Base-by-base conservation (phyloP, 2,113 vertebrate genomes). In the Sula dactylatra region DNA sequence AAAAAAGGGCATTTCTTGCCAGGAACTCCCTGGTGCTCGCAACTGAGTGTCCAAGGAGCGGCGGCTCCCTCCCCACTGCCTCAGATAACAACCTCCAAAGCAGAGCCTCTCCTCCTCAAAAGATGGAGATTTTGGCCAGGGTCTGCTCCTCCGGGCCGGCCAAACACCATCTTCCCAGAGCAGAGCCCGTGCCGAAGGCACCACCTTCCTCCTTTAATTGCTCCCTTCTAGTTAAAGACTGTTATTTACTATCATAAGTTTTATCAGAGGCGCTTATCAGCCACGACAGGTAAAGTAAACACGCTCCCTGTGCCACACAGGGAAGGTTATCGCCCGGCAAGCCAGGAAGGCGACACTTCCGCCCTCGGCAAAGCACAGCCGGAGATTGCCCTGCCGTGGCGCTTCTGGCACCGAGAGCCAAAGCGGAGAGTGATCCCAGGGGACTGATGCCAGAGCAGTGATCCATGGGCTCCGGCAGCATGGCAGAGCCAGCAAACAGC, bases 221-320 rank as follows among this genome's bases (percentile, higher is more conserved):
- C 74, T 65, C 24, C 19, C 19, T 6, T 49, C 45, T 42, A 5
- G 0, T 58, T 52, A 38, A 19, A 70, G 85, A 73, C 13, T 1
- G 9, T 67, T 96, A 91, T 94, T 90, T 91, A 59, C 83, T 70
- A 14, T 13, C 6, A 9, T 5, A 65, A 67, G 52, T 58, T 27
- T 96, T 97, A 97, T 97, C 97, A 54, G 74, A 70, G 45, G 54
- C 1, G 13, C 65, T 97, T 97, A 97, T 97, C 97, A 4, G 65
- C 61, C 4, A 3, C 1, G 0, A n/a, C 45, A 67, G 70, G 73
- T 14, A 86, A 90, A 96, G 86, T 13, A 94, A 96, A 97, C 88
- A 96, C 0, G 0, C 54, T 88, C 70, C 32, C 69, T 20, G 36
- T 0, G 24, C 94, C 3, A 3, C 9, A 0, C 27, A 2, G 59